phyloP scores from a whole-genome alignment of 2,888 invertebrate species.

The Rhodophaea formosa region DNA sequence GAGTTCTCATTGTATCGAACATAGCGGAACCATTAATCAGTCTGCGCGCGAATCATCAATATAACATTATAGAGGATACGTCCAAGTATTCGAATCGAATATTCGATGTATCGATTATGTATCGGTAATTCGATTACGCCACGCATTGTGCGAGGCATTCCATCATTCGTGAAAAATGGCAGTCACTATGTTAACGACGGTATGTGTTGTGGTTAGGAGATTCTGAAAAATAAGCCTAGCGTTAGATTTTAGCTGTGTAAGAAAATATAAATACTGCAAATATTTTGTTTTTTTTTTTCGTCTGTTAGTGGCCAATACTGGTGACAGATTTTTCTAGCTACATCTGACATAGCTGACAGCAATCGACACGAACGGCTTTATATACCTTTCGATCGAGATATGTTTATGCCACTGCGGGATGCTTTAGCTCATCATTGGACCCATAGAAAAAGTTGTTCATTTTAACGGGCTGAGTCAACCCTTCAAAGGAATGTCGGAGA shows the following conservation, averaged over 20 bases:
- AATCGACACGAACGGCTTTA: too few species aligned
- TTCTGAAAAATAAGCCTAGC: background rate
- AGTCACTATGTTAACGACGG: slow-evolving; percentile 50
- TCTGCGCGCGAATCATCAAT: slow-evolving; percentile 78
- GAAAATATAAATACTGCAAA: too few species aligned
- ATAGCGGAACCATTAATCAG: slow-evolving; percentile 76
- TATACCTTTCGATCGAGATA: too few species aligned
- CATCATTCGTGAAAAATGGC: slow-evolving; percentile 65
- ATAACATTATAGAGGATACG: slow-evolving; percentile 74
- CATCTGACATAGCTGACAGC: too few species aligned
- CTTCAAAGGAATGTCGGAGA: too few species aligned
- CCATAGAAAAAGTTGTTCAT: too few species aligned
- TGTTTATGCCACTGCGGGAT: too few species aligned
- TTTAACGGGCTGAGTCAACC: too few species aligned
- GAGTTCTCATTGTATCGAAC: slow-evolving; percentile 67
- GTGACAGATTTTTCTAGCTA: too few species aligned
- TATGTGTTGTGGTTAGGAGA: slow-evolving; percentile 21
- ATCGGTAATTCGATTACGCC: slow-evolving; percentile 74
- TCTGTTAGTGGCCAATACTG: too few species aligned
- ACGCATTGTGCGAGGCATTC: slow-evolving; percentile 62
- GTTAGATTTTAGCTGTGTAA: background rate
- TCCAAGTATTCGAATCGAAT: slow-evolving; percentile 76
- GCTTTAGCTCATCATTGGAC: too few species aligned
- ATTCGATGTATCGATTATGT: slow-evolving; percentile 72
- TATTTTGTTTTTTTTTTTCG: too few species aligned